Evolutionary conservation across 2,797 vertebrate species (phyloP), one percentile per base, ranked within the genome.

Genomic region (Periophthalmus magnuspinnatus): DNA sequence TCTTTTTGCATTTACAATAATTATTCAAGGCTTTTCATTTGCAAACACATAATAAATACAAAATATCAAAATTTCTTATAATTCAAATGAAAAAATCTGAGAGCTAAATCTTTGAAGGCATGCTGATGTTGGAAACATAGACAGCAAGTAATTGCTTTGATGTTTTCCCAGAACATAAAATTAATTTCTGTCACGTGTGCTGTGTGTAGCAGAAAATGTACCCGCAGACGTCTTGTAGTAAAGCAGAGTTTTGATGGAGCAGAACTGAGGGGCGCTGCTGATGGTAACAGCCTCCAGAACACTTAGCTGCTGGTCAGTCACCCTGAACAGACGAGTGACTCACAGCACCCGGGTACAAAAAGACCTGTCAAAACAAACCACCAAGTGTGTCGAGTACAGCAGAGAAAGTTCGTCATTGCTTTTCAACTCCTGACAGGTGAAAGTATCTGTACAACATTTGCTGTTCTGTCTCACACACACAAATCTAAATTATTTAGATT

Each of bases 301-400:
- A 59, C 61, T 68, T 52, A 70, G 65, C 74, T 71, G 74, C 75
- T 38, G 74, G 66, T 52, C 69, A 75, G 52, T 81, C 75, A 54
- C 58, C 80, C 75, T 61, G 79, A 81, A 77, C 83, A 61, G 71
- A 79, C 72, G 68, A 71, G 54, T 55, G 65, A 76, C 72, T 72
- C 61, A 56, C 19, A 34, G 68, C 50, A 14, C 50, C 58, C 52
- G 14, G 68, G 74, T 52, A 54, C 63, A 65, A 63, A 69, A 34
- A 28, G 52, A 63, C 33, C 67, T 84, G 81, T 84, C 81, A 86
- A 74, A 86, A 78, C 69, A 82, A 55, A 78, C 58, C 64, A 61
- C n/a, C 22, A 41, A 28, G 56, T 21, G 50, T 21, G 67, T 65
- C 21, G 21, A 38, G 10, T n/a, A 41, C 7, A 41, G 8, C 19